A percentile compares a stretch with the other conserved stretches of the same genome.
These are phyloP conservation scores for Tauraco erythrolophus DNA, from an alignment of 2,113 vertebrate species.

Conservation along the genomic window DNA sequence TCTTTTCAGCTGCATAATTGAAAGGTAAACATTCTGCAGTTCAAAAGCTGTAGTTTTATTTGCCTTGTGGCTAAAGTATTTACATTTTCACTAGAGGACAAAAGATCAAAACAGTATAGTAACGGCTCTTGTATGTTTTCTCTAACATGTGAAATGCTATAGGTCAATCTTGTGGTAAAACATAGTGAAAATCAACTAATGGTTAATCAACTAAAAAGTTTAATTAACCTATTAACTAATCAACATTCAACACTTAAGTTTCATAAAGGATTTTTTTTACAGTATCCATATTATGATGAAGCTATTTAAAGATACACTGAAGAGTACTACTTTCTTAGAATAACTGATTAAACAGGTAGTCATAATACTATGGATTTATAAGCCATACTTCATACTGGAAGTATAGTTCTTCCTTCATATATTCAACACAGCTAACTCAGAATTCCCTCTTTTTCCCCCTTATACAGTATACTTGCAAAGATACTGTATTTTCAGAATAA, in stretches of 20 bases:
- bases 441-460: not conserved
- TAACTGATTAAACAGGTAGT: not conserved
- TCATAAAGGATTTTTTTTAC: not conserved
- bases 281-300: not conserved
- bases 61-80: not conserved
- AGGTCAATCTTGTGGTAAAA: not conserved
- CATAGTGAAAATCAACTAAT: not conserved
- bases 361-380: not conserved
- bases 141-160: not conserved
- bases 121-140: not conserved
- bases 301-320: not conserved
- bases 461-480: not conserved
- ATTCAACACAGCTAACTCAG: not conserved
- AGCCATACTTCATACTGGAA: not conserved
- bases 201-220: not conserved
- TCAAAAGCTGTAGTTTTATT: not conserved
- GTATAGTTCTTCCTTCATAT: not conserved
- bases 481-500: not conserved
- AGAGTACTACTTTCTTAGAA: not conserved
- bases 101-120: not conserved
- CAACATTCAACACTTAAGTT: not conserved
- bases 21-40: not conserved
- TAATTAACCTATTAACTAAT: not conserved
- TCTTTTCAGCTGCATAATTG: not conserved
- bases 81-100: not conserved